A percentile compares a stretch with the other conserved stretches of the same genome.
Conservation (phyloP, 1,140 invertebrate genomes). For the Maconellicoccus hirsutus region DNA sequence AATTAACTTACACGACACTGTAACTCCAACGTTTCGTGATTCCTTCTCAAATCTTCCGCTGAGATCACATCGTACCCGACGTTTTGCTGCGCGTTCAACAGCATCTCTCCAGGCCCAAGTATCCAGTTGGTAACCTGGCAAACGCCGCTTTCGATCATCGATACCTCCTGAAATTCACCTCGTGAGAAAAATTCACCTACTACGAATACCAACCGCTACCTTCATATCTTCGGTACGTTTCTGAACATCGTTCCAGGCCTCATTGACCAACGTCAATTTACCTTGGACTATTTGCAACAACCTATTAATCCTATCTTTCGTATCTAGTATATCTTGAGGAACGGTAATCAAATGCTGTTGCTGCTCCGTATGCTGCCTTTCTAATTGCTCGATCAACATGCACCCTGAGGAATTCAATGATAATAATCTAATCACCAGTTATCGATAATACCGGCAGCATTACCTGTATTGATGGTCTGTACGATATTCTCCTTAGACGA, state of each 20-base stretch:
- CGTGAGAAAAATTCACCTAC: neutral
- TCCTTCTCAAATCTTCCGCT: constrained; percentile 53
- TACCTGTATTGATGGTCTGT: neutral
- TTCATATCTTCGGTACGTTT: constrained; percentile 45
- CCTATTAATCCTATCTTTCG: constrained; percentile 42
- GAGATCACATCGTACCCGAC: constrained; percentile 59
- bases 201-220: constrained; percentile 27
- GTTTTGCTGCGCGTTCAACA: constrained; percentile 52
- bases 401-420: constrained; percentile 26
- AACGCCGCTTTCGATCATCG: constrained; percentile 48
- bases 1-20: constrained; percentile 49
- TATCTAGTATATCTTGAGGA: constrained; percentile 46
- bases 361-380: constrained; percentile 24
- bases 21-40: constrained; percentile 63
- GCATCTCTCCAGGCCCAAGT: constrained; percentile 55
- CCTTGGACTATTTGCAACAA: constrained; percentile 45
- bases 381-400: constrained; percentile 28
- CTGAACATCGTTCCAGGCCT: constrained; percentile 47
- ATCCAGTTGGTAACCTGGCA: constrained; percentile 63
- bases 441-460: too few species aligned
- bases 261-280: constrained; percentile 45
- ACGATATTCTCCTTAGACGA: constrained; percentile 25
- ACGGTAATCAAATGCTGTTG: constrained; percentile 23
- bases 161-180: constrained; percentile 38
- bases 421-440: neutral